phyloP scores from a whole-genome alignment of 23 tunicate species.

The Ciona savignyi region DNA sequence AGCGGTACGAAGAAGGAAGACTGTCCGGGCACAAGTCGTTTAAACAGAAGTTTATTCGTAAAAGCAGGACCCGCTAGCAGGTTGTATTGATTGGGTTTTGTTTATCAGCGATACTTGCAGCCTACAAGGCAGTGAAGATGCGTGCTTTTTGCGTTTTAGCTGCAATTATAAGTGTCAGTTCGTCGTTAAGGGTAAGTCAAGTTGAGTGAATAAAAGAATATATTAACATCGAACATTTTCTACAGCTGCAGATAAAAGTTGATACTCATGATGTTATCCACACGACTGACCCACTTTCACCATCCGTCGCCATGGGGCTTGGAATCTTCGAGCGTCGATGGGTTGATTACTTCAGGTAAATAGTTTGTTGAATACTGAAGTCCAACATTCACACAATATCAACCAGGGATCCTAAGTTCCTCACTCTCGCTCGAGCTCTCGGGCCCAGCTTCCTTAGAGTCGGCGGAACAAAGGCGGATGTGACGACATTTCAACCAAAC shows the following conservation, averaged over 20 bases:
- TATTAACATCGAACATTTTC: too few species aligned
- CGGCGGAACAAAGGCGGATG: conserved; percentile 86
- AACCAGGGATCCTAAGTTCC: conserved; percentile 45
- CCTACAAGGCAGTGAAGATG: too few species aligned
- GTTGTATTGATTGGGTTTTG: too few species aligned
- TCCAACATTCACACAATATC: background rate
- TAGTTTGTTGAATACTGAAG: conserved; percentile 10
- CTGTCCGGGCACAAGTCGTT: too few species aligned
- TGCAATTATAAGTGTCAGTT: too few species aligned
- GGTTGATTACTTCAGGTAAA: conserved; percentile 55
- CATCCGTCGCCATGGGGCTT: conserved; percentile 69
- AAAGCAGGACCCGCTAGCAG: too few species aligned
- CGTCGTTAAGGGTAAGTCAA: too few species aligned
- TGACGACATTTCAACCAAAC: conserved; percentile 25
- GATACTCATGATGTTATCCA: conserved; percentile 16
- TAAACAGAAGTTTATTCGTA: too few species aligned
- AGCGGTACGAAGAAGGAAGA: too few species aligned
- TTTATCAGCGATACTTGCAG: too few species aligned
- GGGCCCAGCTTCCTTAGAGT: conserved; percentile 58
- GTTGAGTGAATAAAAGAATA: too few species aligned
- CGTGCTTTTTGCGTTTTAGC: too few species aligned
- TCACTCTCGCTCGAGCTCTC: conserved; percentile 50
- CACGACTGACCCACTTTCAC: conserved; percentile 21
- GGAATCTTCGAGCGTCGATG: conserved; percentile 32
- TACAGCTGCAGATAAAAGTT: background rate